A percentile compares a stretch with the other conserved stretches of the same genome.
Conservation (phyloP, 2,797 vertebrate genomes). For the Holocentrus rufus region DNA sequence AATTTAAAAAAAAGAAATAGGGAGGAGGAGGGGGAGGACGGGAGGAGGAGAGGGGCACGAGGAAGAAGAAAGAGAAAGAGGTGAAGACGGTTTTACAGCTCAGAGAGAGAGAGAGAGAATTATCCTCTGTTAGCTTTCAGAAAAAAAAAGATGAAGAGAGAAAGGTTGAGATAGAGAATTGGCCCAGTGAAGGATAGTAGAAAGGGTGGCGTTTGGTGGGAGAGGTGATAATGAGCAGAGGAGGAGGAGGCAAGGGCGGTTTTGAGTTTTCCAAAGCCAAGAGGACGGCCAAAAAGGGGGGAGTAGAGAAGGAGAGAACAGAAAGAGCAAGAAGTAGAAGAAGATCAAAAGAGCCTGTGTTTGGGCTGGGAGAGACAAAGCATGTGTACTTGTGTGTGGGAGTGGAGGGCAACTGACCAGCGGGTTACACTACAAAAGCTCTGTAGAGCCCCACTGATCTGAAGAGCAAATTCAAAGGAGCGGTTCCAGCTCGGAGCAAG, state of each 20-base stretch:
- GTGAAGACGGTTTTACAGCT: conserved; percentile 56
- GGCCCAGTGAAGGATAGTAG: not conserved
- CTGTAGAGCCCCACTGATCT: conserved; percentile 54
- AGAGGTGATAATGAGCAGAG: conserved; percentile 47
- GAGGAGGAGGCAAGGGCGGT: conserved; percentile 37
- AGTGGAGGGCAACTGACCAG: conserved; percentile 67
- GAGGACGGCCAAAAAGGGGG: conserved; percentile 42
- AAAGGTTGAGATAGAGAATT: not conserved
- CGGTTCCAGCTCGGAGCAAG: conserved; percentile 45
- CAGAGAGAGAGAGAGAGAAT: conserved; percentile 84
- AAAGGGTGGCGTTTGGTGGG: conserved; percentile 6
- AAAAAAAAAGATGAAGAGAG: not conserved
- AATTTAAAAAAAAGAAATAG: too few relatives aligned
- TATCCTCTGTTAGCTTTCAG: not conserved
- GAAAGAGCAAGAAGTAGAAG: conserved; percentile 39
- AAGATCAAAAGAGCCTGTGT: conserved; percentile 65
- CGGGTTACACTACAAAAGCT: conserved; percentile 72
- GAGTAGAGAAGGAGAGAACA: conserved; percentile 32
- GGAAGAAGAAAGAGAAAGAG: conserved; percentile 34
- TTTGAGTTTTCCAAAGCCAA: conserved; percentile 37
- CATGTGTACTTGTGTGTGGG: conserved; percentile 64
- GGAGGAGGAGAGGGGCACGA: not conserved
- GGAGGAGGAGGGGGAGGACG: not conserved
- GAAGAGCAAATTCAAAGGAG: conserved; percentile 64
- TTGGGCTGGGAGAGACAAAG: conserved; percentile 48